Evolutionary conservation across 2,888 invertebrate genomes (phyloP), one percentile per base, ranked within the genome.

Genomic region (Stramonita haemastoma): DNA sequence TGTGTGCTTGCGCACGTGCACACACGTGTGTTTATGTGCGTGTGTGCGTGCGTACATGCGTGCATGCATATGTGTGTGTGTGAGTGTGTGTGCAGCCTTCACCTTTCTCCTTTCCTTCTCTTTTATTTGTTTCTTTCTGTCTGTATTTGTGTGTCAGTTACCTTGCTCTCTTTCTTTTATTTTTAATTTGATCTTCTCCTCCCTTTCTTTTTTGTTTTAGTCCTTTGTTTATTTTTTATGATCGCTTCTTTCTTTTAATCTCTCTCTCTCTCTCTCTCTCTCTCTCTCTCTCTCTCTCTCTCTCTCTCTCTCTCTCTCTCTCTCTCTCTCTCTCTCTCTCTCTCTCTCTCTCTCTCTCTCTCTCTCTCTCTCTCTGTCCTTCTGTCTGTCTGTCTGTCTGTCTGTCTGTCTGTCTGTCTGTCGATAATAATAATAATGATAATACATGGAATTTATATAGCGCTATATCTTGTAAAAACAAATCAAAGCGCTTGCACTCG

Each of bases 61-160:
- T 56, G 46, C n/a, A n/a, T 26, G 57, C 56, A n/a, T 84, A 56
- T 84, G 84, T 56, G 56, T 57, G 84, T 84, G 84, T 84, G 84
- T 84, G 84, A 56, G 56, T 84, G 84, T 84, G 84, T 84, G 84
- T 84, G 84, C 17, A 26, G 6, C 22, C 26, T 19, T 56, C 6
- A 1, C 56, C 56, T 29, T 83, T 83, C 26, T 13, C 66, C 2
- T 66, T 66, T 17, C 26, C 26, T 66, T 17, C 26, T 66, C 13
- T 22, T 6, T 66, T 17, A 66, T 66, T 22, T 66, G 26, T 66
- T 22, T 66, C 17, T 66, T 22, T 66, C 19, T 66, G 26, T 66
- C 26, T 66, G 26, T 66, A 26, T 66, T n/a, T 17, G 66, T 17
- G 26, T 26, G 66, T 66, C 17, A 22, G 66, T 22, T 66, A 66